Base-by-base conservation (phyloP, 2,888 invertebrate genomes). In the Drosophila austrosaltans region DNA sequence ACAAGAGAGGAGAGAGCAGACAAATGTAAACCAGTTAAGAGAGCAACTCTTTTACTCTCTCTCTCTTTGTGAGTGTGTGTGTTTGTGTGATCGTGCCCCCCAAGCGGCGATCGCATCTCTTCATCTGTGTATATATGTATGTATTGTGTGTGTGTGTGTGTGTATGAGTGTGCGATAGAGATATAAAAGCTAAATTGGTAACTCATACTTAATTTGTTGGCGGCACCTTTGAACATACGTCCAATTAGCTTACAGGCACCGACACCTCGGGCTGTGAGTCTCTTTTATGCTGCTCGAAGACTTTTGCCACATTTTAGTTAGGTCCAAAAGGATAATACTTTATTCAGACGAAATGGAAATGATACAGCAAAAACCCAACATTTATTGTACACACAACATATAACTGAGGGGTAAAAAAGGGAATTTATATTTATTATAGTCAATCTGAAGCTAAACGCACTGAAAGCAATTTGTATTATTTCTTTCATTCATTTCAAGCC, bases 141-240 rank as follows among this genome's bases (percentile, higher is more conserved):
- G 16, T 16, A 16, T 16, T 22, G 1, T 56, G 40, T 75, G 57
- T 71, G 66, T 72, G 39, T 22, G 1, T 56, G 40, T 75, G 57
- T 71, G 66, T 72, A 36, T 75, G 64, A 66, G 76, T 87, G 79
- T 87, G 76, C 79, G 85, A 90, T 90, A 90, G 90, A 91, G 91
- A 90, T 91, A 90, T 90, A 91, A 90, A 89, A 89, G 85, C 90
- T 88, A 91, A 91, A 91, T 90, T 90, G 91, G 91, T 90, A 91
- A 91, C 90, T 90, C 89, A 90, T 86, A 90, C 90, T 91, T 91
- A 90, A 91, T 91, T 91, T 91, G 91, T 89, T 90, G 91, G 90
- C 92, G 92, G 92, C 86, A 72, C 84, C 91, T 92, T 92, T 92
- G 92, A 92, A 91, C 89, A 86, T 86, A 82, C 92, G 90, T 92